Evolutionary conservation across 1,140 invertebrate species (phyloP), one percentile per base, ranked within the genome.

Genomic region (Rhysida immarginata): DNA sequence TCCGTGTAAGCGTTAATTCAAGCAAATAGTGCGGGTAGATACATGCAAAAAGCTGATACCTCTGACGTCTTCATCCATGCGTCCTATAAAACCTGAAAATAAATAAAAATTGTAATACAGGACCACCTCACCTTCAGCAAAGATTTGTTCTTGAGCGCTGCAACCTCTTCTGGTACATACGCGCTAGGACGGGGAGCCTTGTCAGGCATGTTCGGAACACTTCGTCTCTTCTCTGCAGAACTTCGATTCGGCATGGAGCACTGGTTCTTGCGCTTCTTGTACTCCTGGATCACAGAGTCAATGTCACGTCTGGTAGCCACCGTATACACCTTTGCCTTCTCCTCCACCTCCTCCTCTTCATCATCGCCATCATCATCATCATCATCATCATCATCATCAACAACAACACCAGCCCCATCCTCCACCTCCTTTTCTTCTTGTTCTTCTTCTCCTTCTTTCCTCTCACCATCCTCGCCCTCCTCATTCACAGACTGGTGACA

Each of bases 71-170:
- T n/a, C n/a, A n/a, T n/a, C n/a, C n/a, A n/a, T n/a, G n/a, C n/a
- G n/a, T n/a, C n/a, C n/a, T n/a, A n/a, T n/a, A n/a, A n/a, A n/a
- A n/a, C n/a, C n/a, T n/a, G n/a, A n/a, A n/a, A n/a, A n/a, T n/a
- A n/a, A n/a, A n/a, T n/a, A n/a, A n/a, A n/a, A n/a, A n/a, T n/a
- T n/a, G n/a, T n/a, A n/a, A n/a, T n/a, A n/a, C n/a, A n/a, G n/a
- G n/a, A n/a, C n/a, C n/a, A n/a, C n/a, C n/a, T n/a, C n/a, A n/a
- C n/a, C 44, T 46, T 46, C 45, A 65, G 80, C 45, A 88, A 83
- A 56, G 85, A 87, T 20, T 77, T 75, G 53, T 78, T 78, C 58
- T 81, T 77, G 67, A 88, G 84, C 58, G 81, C 62, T 51, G 66
- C 65, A 55, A 73, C 71, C 21, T 63, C 64, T 43, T 66, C 62